Percentiles rank a stretch among this genome's conserved stretches.
phyloP scores from a whole-genome alignment of 2,113 vertebrate genomes.

The Lethenteron reissneri region DNA sequence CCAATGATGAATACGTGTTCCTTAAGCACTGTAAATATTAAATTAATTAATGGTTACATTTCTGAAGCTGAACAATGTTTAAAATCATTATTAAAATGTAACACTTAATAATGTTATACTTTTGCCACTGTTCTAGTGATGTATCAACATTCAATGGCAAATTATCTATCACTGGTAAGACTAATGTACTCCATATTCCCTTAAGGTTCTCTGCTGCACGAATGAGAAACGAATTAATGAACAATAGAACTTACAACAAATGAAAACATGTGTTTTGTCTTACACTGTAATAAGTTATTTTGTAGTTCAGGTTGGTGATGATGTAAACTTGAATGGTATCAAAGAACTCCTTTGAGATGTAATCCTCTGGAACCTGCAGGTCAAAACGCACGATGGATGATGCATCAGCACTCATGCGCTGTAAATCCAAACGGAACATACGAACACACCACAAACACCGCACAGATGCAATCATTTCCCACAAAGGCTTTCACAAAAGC shows the following conservation, averaged over 20 bases:
- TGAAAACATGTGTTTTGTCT: slow-evolving; percentile 15
- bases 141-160: neutral
- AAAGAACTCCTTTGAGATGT: slow-evolving; percentile 91
- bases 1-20: too few species aligned
- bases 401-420: too few species aligned
- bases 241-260: neutral
- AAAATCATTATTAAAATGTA: neutral
- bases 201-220: neutral
- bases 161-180: slow-evolving; percentile 6
- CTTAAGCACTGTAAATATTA: too few species aligned
- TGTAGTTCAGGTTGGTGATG: slow-evolving; percentile 89
- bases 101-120: neutral
- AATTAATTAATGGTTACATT: too few species aligned
- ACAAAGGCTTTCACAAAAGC: too few species aligned
- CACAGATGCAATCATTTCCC: neutral
- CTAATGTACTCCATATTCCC: neutral
- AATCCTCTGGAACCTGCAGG: slow-evolving; percentile 76
- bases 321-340: slow-evolving; percentile 94
- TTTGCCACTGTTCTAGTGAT: neutral
- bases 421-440: neutral
- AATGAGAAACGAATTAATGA: neutral
- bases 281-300: slow-evolving; percentile 96
- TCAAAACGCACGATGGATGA: neutral
- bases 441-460: neutral
- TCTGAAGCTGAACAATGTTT: too few species aligned